Evolutionary conservation across 2,888 invertebrate genomes (phyloP).

Genomic region (Dolichomitus sp.): DNA sequence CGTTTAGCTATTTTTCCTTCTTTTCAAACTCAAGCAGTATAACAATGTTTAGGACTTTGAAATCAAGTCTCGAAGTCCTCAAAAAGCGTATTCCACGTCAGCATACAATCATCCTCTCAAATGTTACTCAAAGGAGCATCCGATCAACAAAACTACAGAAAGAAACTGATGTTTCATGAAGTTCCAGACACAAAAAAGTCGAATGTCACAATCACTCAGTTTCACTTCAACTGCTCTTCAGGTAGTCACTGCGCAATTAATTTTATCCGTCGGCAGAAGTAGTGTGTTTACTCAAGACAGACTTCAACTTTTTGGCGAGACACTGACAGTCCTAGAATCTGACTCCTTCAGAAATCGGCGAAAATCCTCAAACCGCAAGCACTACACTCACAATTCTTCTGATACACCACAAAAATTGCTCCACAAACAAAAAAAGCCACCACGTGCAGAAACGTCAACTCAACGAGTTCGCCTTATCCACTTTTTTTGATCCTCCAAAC

Average conservation of each 20-base stretch:
- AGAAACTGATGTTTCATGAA: conserved; percentile 14
- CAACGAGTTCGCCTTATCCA: background rate
- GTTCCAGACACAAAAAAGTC: background rate
- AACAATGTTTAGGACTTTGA: background rate
- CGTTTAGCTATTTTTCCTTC: conserved; percentile 56
- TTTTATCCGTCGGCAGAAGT: conserved; percentile 46
- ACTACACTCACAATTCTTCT: conserved; percentile 34
- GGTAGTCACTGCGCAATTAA: background rate
- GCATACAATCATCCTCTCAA: conserved; percentile 47
- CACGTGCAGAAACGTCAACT: conserved; percentile 18
- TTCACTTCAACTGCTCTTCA: background rate
- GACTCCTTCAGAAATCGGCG: background rate
- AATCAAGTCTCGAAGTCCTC: background rate
- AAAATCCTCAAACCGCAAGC: conserved; percentile 15
- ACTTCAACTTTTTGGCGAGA: conserved; percentile 8
- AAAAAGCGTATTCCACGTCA: background rate
- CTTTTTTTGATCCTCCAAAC: background rate
- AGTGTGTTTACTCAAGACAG: background rate
- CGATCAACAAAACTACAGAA: no score
- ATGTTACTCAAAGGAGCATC: background rate
- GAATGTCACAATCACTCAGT: conserved; percentile 15
- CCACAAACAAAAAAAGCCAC: background rate
- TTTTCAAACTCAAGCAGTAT: background rate
- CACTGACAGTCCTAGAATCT: conserved; percentile 7
- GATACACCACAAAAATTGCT: conserved; percentile 1